Base-by-base conservation (phyloP, 2,888 invertebrate genomes). In the Eupithecia centaureata region DNA sequence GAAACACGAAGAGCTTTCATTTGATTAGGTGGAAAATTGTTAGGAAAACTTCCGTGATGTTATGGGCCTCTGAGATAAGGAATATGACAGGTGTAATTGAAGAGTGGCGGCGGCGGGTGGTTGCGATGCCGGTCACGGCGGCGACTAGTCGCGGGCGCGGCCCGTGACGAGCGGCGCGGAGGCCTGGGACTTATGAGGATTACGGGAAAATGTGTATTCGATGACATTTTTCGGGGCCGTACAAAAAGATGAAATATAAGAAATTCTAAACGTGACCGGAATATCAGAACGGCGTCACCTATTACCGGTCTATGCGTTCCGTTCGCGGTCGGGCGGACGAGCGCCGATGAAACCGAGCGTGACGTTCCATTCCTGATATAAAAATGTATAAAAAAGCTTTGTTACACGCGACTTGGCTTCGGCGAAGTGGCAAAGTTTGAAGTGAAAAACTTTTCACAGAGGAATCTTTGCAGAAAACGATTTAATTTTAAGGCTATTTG, bases 161-260 rank as follows among this genome's bases (percentile, higher is more conserved):
- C 77, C 52, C 52, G 76, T 76, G 75, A 77, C 77, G 72, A 72
- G 77, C 85, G 82, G 82, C 61, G 84, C 82, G 83, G 86, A 86
- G 87, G 89, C 90, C 87, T 86, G 87, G 88, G 91, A 91, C 92
- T 92, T 91, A 92, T 89, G 87, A 91, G 92, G 92, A 92, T 93
- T 93, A 93, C 90, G 88, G 85, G 89, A 90, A 93, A 92, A 92
- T 92, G 92, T 90, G 92, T 92, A 92, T 93, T 93, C 92, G 92
- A 93, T 93, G 93, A 91, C 93, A 92, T 93, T 93, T 92, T 92
- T 91, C 88, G 90, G 87, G 88, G 83, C 87, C 88, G 89, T 89
- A 86, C 88, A 90, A 92, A 92, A 92, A 92, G 91, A 93, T 91
- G 92, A 92, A 92, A 92, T 91, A 92, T 93, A 92, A 91, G 92